A percentile compares a stretch with the other conserved stretches of the same genome.
Evolutionary conservation across 2,888 invertebrate genomes (phyloP).

Genomic region (Corbicula japonica): DNA sequence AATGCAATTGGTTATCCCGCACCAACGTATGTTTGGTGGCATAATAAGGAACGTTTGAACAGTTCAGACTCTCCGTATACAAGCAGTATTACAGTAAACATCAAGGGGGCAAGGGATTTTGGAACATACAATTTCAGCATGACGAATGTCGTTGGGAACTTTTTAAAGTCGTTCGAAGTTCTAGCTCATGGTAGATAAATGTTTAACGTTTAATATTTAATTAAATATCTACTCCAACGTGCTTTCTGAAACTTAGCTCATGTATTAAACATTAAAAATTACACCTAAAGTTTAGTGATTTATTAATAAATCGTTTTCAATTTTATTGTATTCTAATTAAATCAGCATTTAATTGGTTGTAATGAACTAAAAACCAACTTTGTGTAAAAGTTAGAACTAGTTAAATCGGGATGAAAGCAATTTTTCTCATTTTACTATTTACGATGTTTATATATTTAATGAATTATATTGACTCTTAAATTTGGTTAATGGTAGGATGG

Average conservation of each 20-base stretch:
- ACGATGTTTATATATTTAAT: too few relatives aligned
- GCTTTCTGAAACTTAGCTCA: not conserved
- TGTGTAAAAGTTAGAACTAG: too few relatives aligned
- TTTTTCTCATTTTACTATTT: too few relatives aligned
- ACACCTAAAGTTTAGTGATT: not conserved
- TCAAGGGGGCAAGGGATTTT: slow-evolving; percentile 10
- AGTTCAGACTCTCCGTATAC: slow-evolving; percentile 8
- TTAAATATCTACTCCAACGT: not conserved
- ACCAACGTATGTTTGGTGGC: slow-evolving; percentile 20
- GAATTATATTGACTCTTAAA: too few relatives aligned
- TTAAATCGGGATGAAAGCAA: too few relatives aligned
- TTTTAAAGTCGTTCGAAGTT: not conserved
- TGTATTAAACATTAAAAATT: not conserved
- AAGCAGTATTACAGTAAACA: slow-evolving; percentile 9
- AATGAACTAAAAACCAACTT: too few relatives aligned
- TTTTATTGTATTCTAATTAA: not conserved
- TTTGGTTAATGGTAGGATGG: too few relatives aligned
- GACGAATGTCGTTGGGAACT: slow-evolving; percentile 26
- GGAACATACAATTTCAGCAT: slow-evolving; percentile 35
- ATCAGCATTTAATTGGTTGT: too few relatives aligned
- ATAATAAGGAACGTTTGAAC: slow-evolving; percentile 2
- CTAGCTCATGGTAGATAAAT: slow-evolving; percentile 6
- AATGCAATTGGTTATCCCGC: slow-evolving; percentile 28
- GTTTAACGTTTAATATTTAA: too few relatives aligned
- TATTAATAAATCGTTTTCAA: not conserved